Conservation (phyloP, 2,113 vertebrate genomes). For the Amphiprion percula region DNA sequence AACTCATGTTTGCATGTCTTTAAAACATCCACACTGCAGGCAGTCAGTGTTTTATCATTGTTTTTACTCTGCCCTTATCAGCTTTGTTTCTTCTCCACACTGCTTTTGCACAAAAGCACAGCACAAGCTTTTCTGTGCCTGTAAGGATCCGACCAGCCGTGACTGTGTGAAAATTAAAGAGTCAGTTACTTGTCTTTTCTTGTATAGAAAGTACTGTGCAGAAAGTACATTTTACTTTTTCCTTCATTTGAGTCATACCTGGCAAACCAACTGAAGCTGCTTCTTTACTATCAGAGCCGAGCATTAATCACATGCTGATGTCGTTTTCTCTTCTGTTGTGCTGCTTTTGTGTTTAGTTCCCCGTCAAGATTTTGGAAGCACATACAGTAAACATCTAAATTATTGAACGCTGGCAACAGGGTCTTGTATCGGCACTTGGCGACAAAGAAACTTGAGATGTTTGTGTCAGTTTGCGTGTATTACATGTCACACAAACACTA, state of each 20-base stretch:
- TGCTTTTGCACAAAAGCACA: not conserved
- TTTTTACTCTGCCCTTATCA: slow-evolving; percentile 1
- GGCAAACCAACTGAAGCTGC: not conserved
- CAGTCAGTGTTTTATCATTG: not conserved
- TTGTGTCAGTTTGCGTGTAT: slow-evolving; percentile 36
- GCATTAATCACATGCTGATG: not conserved
- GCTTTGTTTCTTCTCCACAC: not conserved
- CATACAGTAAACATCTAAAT: slow-evolving; percentile 64
- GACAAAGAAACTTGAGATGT: slow-evolving; percentile 51
- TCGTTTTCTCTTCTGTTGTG: slow-evolving; percentile 15
- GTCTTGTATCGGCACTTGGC: slow-evolving; percentile 49
- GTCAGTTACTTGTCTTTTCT: not conserved
- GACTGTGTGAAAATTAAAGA: not conserved
- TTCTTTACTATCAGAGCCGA: not conserved
- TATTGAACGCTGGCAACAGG: slow-evolving; percentile 69
- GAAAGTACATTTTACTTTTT: not conserved
- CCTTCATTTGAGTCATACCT: not conserved
- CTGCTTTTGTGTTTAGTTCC: slow-evolving; percentile 19
- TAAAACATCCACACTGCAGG: not conserved
- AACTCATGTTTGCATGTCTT: not conserved
- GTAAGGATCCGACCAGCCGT: not conserved
- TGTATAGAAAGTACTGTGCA: not conserved
- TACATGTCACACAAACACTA: slow-evolving; percentile 6
- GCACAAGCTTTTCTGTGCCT: not conserved
- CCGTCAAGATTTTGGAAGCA: slow-evolving; percentile 37